phyloP scores from a whole-genome alignment of 2,113 vertebrate species.

The Epinephelus fuscoguttatus region DNA sequence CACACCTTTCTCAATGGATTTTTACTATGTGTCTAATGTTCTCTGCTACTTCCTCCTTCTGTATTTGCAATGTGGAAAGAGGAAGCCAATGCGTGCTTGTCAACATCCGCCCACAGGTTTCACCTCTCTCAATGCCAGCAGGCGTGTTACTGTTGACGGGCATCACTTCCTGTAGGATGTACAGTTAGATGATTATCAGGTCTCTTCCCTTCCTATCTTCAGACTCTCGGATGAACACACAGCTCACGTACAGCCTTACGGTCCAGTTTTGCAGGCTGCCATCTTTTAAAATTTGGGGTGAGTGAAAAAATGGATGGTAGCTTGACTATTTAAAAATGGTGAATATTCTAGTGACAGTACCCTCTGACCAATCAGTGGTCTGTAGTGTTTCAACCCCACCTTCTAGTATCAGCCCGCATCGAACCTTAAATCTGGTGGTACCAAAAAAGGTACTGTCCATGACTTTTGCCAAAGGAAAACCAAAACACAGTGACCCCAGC shows the following conservation, averaged over 20 bases:
- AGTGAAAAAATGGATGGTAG: too few species aligned
- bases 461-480: too few species aligned
- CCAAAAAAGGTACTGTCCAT: too few species aligned
- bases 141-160: not conserved
- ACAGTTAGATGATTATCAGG: not conserved
- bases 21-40: not conserved
- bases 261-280: too few species aligned
- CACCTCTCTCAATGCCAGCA: not conserved
- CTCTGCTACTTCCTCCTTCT: slow-evolving; percentile 12
- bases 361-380: too few species aligned
- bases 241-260: not conserved
- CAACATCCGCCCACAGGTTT: slow-evolving; percentile 20
- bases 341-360: too few species aligned
- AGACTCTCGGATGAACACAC: not conserved
- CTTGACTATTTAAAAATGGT: too few species aligned
- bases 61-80: slow-evolving; percentile 17
- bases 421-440: too few species aligned
- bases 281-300: too few species aligned
- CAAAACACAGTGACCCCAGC: too few species aligned
- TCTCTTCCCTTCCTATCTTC: not conserved
- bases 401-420: too few species aligned
- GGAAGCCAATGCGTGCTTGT: slow-evolving; percentile 25
- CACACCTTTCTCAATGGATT: not conserved
- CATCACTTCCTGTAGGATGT: slow-evolving; percentile 32
- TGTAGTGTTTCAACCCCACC: too few species aligned